Percentiles rank a stretch among this genome's conserved stretches.
Evolutionary conservation across 2,888 invertebrate species (phyloP).

Genomic region (Syritta pipiens): DNA sequence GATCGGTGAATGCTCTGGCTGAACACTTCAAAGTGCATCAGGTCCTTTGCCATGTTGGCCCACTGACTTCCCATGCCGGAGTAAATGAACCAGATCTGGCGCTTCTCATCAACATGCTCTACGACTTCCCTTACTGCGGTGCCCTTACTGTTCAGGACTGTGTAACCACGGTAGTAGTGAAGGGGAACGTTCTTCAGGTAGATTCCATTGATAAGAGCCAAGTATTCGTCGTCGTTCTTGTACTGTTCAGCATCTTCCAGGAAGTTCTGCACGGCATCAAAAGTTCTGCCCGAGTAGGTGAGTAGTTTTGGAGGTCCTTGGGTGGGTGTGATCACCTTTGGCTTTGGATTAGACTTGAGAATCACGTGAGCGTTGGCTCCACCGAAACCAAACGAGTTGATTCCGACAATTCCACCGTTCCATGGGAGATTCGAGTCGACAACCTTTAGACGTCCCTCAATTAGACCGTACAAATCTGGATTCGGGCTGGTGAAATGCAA

Average conservation of each 20-base stretch:
- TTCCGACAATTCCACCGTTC: slow-evolving; percentile 93
- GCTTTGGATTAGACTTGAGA: slow-evolving; percentile 88
- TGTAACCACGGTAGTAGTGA: slow-evolving; percentile 91
- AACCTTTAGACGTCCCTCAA: slow-evolving; percentile 94
- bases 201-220: slow-evolving; percentile 88
- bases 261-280: slow-evolving; percentile 85
- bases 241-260: slow-evolving; percentile 83
- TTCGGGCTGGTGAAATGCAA: slow-evolving; percentile 94
- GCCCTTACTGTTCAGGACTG: slow-evolving; percentile 83
- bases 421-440: slow-evolving; percentile 90
- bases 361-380: slow-evolving; percentile 97
- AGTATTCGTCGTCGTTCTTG: slow-evolving; percentile 86
- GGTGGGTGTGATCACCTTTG: slow-evolving; percentile 82
- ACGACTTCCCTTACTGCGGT: slow-evolving; percentile 80
- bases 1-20: slow-evolving; percentile 87
- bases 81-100: slow-evolving; percentile 96
- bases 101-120: slow-evolving; percentile 81
- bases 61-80: slow-evolving; percentile 99
- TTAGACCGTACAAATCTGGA: slow-evolving; percentile 92
- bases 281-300: slow-evolving; percentile 91
- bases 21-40: slow-evolving; percentile 91
- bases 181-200: slow-evolving; percentile 86
- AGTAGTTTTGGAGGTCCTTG: slow-evolving; percentile 85
- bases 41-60: slow-evolving; percentile 94
- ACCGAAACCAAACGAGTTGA: slow-evolving; percentile 99